A percentile compares a stretch with the other conserved stretches of the same genome.
Evolutionary conservation across 2,113 vertebrate genomes (phyloP).

Genomic region (Pseudorhombus dupliciocellatus): DNA sequence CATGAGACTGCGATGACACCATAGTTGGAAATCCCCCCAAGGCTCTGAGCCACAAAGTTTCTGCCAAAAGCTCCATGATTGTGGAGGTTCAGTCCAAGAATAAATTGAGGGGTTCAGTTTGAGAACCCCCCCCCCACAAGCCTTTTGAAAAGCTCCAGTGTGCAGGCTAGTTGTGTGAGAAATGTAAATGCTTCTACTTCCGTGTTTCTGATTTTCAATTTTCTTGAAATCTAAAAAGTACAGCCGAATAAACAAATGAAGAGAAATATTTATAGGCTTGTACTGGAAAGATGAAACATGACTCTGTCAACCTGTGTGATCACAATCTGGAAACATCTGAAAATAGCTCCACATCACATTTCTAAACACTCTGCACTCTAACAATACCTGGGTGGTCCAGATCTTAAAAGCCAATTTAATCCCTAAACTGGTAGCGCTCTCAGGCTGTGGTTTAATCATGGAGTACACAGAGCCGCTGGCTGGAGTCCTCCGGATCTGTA

Average conservation of each 20-base stretch:
- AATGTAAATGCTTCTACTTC: background rate
- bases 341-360: slow-evolving; percentile 28
- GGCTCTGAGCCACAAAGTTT: too few species aligned
- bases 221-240: background rate
- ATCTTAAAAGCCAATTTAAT: slow-evolving; percentile 50
- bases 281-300: background rate
- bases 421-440: slow-evolving; percentile 31
- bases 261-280: background rate
- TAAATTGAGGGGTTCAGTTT: too few species aligned
- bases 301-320: background rate
- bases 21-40: too few species aligned
- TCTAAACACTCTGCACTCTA: slow-evolving; percentile 38
- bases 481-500: slow-evolving; percentile 22
- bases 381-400: slow-evolving; percentile 50
- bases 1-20: too few species aligned
- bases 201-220: background rate
- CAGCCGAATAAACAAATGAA: background rate
- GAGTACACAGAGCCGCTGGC: slow-evolving; percentile 31
- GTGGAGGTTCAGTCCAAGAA: too few species aligned
- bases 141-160: too few species aligned
- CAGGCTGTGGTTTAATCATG: slow-evolving; percentile 59
- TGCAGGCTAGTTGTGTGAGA: too few species aligned
- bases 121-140: too few species aligned
- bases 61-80: too few species aligned
- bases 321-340: slow-evolving; percentile 32